Conservation (phyloP, 2,888 invertebrate species). For the Notodonta dromedarius region DNA sequence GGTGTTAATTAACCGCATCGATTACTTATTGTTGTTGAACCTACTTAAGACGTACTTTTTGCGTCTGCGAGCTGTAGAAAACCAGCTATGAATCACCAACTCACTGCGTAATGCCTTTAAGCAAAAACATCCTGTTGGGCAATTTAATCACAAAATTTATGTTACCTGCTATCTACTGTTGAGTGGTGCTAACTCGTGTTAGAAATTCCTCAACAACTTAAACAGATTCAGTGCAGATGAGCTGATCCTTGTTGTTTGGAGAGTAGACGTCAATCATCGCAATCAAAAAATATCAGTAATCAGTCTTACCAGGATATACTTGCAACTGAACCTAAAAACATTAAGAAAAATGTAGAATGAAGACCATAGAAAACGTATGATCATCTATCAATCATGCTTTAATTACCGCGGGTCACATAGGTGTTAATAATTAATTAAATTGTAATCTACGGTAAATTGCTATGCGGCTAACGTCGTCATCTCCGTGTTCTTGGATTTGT, state of each 20-base stretch:
- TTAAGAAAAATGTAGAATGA: no score
- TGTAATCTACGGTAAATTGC: background rate
- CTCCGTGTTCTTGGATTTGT: background rate
- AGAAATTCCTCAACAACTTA: no score
- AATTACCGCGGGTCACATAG: background rate
- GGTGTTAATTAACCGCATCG: conserved; percentile 23
- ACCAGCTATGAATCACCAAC: conserved; percentile 48
- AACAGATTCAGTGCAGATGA: no score
- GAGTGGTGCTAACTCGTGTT: no score
- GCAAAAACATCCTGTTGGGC: conserved; percentile 46
- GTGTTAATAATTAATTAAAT: background rate
- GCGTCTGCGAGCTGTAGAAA: conserved; percentile 27
- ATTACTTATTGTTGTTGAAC: conserved; percentile 33
- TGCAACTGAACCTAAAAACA: no score
- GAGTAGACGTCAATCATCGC: no score
- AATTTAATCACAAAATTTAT: conserved; percentile 22
- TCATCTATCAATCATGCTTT: conserved; percentile 1
- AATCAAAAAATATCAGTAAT: no score
- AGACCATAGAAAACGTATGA: no score
- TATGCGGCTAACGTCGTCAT: background rate
- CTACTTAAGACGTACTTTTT: conserved; percentile 23
- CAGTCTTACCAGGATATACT: no score
- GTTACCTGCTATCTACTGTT: background rate
- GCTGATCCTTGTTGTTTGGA: no score
- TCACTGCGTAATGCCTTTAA: conserved; percentile 41